These are phyloP conservation scores for Limnephilus marmoratus DNA, from an alignment of 2,888 invertebrate species.

Conservation along the genomic window DNA sequence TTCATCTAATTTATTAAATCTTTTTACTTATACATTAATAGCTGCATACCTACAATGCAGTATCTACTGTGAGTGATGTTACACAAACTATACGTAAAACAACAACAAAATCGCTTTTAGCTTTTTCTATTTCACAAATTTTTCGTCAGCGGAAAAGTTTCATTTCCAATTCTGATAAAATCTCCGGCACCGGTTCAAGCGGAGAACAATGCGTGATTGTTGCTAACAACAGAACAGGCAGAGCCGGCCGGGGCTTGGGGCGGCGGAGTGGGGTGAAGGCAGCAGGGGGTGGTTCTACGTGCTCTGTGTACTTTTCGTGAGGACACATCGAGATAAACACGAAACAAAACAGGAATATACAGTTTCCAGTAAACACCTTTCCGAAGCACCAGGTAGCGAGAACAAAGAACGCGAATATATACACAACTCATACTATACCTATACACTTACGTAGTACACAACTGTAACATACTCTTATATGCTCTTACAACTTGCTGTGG, in stretches of 20 bases:
- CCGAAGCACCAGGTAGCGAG: constrained; percentile 9
- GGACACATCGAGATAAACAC: constrained; percentile 38
- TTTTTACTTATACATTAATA: too few relatives aligned
- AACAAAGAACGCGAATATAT: not conserved
- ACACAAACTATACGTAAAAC: not conserved
- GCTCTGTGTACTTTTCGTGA: constrained; percentile 30
- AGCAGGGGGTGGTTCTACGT: not conserved
- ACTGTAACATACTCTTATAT: not conserved
- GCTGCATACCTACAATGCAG: too few relatives aligned
- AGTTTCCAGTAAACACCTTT: constrained; percentile 21
- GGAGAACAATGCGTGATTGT: constrained; percentile 32
- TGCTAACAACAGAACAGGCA: not conserved
- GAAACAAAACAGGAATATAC: constrained; percentile 34
- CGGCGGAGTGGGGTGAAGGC: not conserved
- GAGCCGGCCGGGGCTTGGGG: not conserved
- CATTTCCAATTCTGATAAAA: constrained; percentile 11
- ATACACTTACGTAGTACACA: not conserved
- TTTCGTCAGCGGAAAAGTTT: constrained; percentile 9
- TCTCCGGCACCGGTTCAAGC: not conserved
- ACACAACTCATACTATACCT: not conserved
- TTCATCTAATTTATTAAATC: too few relatives aligned
- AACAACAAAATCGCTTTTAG: not conserved
- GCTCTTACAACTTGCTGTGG: not conserved
- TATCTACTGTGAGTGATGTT: too few relatives aligned
- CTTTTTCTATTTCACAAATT: not conserved